Evolutionary conservation across 30 jellyfish, hydroid and myxozoan genomes (phyloP).

Genomic region (Calvadosia cruxmelitensis): DNA sequence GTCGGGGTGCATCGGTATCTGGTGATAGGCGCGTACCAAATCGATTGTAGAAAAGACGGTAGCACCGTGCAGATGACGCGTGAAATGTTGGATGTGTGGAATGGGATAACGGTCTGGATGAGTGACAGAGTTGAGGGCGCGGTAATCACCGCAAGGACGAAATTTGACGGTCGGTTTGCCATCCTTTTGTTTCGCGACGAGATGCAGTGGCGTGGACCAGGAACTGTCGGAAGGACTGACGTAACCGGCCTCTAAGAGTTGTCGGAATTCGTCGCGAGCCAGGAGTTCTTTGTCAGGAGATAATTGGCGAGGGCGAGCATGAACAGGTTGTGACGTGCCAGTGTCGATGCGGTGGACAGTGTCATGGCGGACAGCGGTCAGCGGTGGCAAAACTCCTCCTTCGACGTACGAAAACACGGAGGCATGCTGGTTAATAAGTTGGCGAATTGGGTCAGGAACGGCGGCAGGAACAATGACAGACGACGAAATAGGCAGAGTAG

Average conservation of each 20-base stretch:
- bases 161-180: too few relatives aligned
- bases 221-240: background rate
- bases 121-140: slow-evolving; percentile 16
- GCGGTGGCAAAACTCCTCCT: too few relatives aligned
- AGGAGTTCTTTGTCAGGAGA: too few relatives aligned
- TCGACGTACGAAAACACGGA: too few relatives aligned
- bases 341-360: too few relatives aligned
- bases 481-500: too few relatives aligned
- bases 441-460: too few relatives aligned
- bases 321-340: too few relatives aligned
- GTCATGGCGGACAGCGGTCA: too few relatives aligned
- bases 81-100: slow-evolving; percentile 36
- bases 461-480: too few relatives aligned
- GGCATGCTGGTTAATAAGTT: too few relatives aligned
- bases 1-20: slow-evolving; percentile 16
- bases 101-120: slow-evolving; percentile 37
- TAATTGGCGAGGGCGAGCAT: too few relatives aligned
- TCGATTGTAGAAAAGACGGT: slow-evolving; percentile 28
- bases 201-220: background rate
- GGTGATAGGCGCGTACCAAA: slow-evolving; percentile 32
- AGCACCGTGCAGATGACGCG: slow-evolving; percentile 20
- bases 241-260: background rate
- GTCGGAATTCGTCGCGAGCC: background rate
- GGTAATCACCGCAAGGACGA: slow-evolving; percentile 43
- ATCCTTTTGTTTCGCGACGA: background rate